Evolutionary conservation across 2,888 invertebrate species (phyloP), one percentile per base, ranked within the genome.

Genomic region (Dastarcus helophoroides): DNA sequence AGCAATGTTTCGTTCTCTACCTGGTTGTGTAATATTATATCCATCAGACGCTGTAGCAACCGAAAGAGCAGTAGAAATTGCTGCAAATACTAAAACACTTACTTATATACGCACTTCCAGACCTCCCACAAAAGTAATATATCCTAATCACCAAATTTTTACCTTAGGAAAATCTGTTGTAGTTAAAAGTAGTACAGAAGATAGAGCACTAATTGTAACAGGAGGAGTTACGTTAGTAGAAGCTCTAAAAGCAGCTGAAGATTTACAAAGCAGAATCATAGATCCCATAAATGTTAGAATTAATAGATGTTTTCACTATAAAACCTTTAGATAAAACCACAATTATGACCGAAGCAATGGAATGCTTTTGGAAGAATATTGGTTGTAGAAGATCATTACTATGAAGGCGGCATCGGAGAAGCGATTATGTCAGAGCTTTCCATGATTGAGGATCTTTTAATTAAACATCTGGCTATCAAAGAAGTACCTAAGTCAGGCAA

Each of bases 341-440:
- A 2, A 72, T 95, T 14, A 53, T 76, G 14, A 62, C 64, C 23
- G 72, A 83, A 56, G 90, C 86, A 3, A 65, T 66, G 33, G 76
- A 76, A 14, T 76, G 71, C 31, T n/a, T 78, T 77, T 3, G 86
- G 88, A 1, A 65, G 73, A 3, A 71, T 95, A 30, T 58, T 95
- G 29, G 88, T 89, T 13, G 88, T 91, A 0, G 95, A 95, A 59
- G 95, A 95, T 58, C 95, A 95, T 60, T 95, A 94, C 58, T 75
- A 79, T 41, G 84, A 83, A 58, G 90, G 94, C 38, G 95, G 94
- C 21, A 53, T 95, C 30, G 95, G 95, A 36, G 93, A 94, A 54
- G 90, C 93, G 8, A 91, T 93, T n/a, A 58, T 77, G 8, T 73
- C 79, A 0, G 85, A 80, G 4, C 64, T 90, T 33, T 72, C 81